These are phyloP conservation scores for Ianthella basta DNA, from an alignment of 37 sponge, comb jelly and placozoan genomes.

Conservation along the genomic window DNA sequence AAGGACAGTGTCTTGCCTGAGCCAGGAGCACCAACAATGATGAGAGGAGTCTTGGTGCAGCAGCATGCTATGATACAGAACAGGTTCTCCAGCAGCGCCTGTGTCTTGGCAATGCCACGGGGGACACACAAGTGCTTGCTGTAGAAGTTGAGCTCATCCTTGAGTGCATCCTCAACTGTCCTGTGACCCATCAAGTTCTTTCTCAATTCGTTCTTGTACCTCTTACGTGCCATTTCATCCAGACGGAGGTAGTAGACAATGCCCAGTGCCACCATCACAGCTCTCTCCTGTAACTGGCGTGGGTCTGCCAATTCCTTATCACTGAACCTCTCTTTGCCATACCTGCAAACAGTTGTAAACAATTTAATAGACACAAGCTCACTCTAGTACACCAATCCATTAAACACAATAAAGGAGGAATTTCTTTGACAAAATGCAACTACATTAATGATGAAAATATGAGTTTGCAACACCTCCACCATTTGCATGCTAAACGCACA, in stretches of 20 bases:
- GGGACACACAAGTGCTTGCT: conserved; percentile 39
- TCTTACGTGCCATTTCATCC: conserved; percentile 29
- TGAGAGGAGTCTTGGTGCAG: conserved; percentile 52
- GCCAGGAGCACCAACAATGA: conserved; percentile 79
- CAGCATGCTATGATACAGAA: conserved; percentile 61
- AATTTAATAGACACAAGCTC: too few species aligned
- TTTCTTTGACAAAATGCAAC: too few species aligned
- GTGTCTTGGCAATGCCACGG: conserved; percentile 66
- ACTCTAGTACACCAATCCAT: background rate
- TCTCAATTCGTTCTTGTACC: conserved; percentile 15
- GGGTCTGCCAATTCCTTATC: background rate
- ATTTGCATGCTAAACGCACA: too few species aligned
- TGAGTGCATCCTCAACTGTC: conserved; percentile 11
- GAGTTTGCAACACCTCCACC: too few species aligned
- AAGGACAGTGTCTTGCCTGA: conserved; percentile 77
- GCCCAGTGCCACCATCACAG: conserved; percentile 56
- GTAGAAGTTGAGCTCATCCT: conserved; percentile 37
- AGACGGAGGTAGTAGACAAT: conserved; percentile 70
- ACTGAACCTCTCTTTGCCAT: background rate
- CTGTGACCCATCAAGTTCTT: background rate
- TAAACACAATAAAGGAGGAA: too few species aligned
- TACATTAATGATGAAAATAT: too few species aligned
- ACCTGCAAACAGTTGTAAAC: background rate
- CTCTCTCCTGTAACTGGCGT: conserved; percentile 8
- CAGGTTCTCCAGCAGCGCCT: conserved; percentile 72